phyloP scores from a whole-genome alignment of 2,888 invertebrate genomes.

The Bombyx huttoni region DNA sequence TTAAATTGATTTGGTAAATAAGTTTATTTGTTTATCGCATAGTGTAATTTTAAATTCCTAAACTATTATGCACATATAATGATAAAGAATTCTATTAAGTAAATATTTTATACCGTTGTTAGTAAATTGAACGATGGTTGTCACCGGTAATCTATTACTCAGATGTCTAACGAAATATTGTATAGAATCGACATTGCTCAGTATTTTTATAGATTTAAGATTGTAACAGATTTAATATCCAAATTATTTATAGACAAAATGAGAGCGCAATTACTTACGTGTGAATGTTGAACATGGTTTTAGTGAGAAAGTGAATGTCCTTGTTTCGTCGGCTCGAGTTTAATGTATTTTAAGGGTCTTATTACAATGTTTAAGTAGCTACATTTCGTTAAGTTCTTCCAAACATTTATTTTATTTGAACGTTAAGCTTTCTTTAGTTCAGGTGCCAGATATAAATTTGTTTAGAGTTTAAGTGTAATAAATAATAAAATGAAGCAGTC shows the following conservation, averaged over 20 bases:
- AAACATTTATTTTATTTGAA: conserved; percentile 25
- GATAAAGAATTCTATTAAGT: conserved; percentile 38
- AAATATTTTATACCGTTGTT: conserved; percentile 24
- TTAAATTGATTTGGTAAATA: conserved; percentile 37
- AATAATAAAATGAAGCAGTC: conserved; percentile 5
- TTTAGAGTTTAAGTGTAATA: conserved; percentile 25
- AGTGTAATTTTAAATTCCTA: conserved; percentile 40
- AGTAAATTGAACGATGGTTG: conserved; percentile 29
- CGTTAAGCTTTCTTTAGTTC: conserved; percentile 34
- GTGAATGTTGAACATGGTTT: conserved; percentile 34
- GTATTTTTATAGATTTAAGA: conserved; percentile 68
- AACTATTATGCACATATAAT: conserved; percentile 46
- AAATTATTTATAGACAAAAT: conserved; percentile 51
- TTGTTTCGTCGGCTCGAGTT: conserved; percentile 15
- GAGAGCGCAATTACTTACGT: conserved; percentile 42
- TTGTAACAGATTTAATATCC: conserved; percentile 46
- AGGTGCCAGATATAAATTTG: conserved; percentile 39
- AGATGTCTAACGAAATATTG: conserved; percentile 36
- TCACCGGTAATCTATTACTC: conserved; percentile 35
- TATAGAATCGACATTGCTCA: conserved; percentile 64
- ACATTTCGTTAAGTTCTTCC: conserved; percentile 39
- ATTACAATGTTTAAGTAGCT: conserved; percentile 14
- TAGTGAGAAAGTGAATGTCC: conserved; percentile 33
- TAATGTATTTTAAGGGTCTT: conserved; percentile 16
- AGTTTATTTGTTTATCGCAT: conserved; percentile 44